Percentiles rank a stretch among this genome's conserved stretches.
These are phyloP conservation scores for Apamea anceps DNA, from an alignment of 2,888 invertebrate genomes.

Conservation along the genomic window DNA sequence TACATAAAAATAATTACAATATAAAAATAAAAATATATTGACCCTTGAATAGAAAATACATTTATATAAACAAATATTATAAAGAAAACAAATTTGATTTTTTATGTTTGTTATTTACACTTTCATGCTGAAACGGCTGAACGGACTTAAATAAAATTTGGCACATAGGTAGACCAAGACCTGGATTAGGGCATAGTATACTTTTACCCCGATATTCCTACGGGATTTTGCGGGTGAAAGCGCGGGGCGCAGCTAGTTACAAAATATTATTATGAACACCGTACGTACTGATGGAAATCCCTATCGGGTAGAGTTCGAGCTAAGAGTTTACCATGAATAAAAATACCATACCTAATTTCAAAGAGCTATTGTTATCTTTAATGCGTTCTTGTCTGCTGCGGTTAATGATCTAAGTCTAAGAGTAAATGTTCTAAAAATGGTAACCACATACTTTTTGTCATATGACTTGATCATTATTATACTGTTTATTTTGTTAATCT, in stretches of 20 bases:
- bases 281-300: not conserved
- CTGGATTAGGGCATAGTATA: no score
- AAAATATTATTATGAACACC: not conserved
- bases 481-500: constrained; percentile 44
- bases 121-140: no score
- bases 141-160: no score
- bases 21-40: no score
- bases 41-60: not conserved
- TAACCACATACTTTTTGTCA: constrained; percentile 17
- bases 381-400: not conserved
- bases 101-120: no score
- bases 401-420: not conserved
- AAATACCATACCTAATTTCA: not conserved
- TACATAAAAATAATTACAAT: no score
- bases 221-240: no score
- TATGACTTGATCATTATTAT: constrained; percentile 43
- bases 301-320: not conserved
- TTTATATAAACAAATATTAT: not conserved
- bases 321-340: no score
- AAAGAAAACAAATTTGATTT: no score
- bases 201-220: no score
- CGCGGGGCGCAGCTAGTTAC: not conserved
- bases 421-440: not conserved
- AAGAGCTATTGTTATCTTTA: not conserved
- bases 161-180: no score